These are phyloP conservation scores for Corythaixoides concolor DNA, from an alignment of 2,113 vertebrate genomes.

Conservation along the genomic window DNA sequence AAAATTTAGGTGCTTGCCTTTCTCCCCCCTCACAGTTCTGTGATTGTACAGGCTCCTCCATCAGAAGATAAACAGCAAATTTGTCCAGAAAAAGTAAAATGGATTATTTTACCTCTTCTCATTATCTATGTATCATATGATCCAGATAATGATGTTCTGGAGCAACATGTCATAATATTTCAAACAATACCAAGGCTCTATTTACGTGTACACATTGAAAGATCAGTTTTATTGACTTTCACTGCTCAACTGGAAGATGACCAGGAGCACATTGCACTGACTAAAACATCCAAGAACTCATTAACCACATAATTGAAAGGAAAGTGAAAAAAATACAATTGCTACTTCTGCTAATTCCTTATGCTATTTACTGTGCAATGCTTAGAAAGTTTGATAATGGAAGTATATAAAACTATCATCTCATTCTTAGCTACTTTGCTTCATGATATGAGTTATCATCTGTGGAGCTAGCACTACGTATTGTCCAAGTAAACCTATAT, in stretches of 20 bases:
- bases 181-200: neutral
- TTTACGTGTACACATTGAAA: neutral
- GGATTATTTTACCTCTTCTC: neutral
- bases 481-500: neutral
- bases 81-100: neutral
- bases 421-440: neutral
- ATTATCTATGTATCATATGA: neutral
- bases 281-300: neutral
- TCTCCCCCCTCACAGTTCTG: neutral
- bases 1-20: neutral
- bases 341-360: neutral
- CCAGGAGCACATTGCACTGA: neutral
- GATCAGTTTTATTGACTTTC: neutral
- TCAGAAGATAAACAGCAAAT: neutral
- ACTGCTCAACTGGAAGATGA: neutral
- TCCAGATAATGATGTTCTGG: neutral
- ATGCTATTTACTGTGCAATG: accelerated
- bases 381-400: neutral
- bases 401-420: neutral
- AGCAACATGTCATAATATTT: neutral
- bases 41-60: neutral
- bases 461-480: neutral
- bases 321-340: neutral
- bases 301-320: neutral
- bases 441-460: neutral